phyloP scores from a whole-genome alignment of 64 coral and sea anemone species.

The Anthopleura sola region DNA sequence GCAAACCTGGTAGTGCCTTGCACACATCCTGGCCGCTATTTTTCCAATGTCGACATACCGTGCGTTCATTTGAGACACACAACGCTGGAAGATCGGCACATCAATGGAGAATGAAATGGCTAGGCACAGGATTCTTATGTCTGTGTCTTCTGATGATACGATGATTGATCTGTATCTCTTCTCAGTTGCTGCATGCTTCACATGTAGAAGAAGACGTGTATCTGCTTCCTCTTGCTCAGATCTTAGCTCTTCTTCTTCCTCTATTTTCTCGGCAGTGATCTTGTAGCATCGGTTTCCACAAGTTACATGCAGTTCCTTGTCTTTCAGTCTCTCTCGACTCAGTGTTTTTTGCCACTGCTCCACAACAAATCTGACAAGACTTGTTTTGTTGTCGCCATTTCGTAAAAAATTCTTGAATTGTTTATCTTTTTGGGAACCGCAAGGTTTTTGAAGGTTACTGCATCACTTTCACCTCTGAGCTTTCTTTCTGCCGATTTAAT shows the following conservation, averaged over 20 bases:
- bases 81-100: constrained; percentile 1
- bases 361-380: constrained; percentile 32
- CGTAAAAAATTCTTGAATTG: constrained; percentile 37
- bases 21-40: constrained; percentile 12
- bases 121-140: constrained; percentile 35
- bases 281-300: constrained; percentile 24
- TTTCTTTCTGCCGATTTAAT: constrained; percentile 58
- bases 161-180: constrained; percentile 14
- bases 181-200: constrained; percentile 13
- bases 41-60: neutral
- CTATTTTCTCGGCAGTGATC: neutral
- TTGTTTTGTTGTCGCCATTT: constrained; percentile 21
- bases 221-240: constrained; percentile 25
- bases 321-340: neutral
- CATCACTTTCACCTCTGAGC: neutral
- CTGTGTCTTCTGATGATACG: constrained; percentile 17
- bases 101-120: constrained; percentile 2
- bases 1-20: constrained; percentile 25
- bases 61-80: constrained; percentile 9
- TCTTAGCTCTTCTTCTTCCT: constrained; percentile 1
- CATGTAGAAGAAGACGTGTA: no score
- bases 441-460: constrained; percentile 8
- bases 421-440: neutral
- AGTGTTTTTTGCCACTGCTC: constrained; percentile 15
- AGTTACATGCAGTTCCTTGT: neutral